Evolutionary conservation across 2,888 invertebrate genomes (phyloP), one percentile per base, ranked within the genome.

Genomic region (Horisme vitalbata): DNA sequence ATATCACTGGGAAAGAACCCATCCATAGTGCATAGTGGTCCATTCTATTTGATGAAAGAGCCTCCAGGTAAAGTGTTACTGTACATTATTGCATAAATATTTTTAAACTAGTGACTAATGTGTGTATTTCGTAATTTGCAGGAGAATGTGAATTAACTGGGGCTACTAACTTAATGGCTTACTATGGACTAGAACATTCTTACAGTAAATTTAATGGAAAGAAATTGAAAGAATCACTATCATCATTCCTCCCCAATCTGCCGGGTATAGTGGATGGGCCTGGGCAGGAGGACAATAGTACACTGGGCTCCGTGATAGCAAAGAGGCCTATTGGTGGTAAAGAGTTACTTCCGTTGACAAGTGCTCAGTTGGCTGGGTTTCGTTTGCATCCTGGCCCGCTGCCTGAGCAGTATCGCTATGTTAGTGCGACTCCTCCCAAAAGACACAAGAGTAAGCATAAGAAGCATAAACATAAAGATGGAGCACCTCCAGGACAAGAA

Each of bases 201-300:
- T 97, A 98, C 83, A 98, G 96, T 87, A 99, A 98, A 92, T 98
- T 98, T 88, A 98, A 97, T 90, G 98, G 97, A 38, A 97, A 98
- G 75, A 98, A 98, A 86, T 92, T 97, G 9, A 96, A 98, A 78
- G 98, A 99, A 81, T 97, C 97, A 45, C 87, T 99, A 47, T 97
- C 98, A 26, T 97, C 98, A 8, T 99, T 99, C 83, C 91, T 99
- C 55, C 98, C 98, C 11, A 97, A 96, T 79, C 91, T 99, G 43
- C 99, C 99, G 37, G 98, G 99, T 11, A 97, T 97, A 57, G 95
- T 98, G 59, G 99, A 99, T 86, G 95, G 96, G 15, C 97, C 98
- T 52, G 98, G 96, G 81, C 91, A 96, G 47, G 92, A 92, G 71
- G 94, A 94, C 66, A 95, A 93, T 75, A 98, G 98, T 84, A 97